phyloP scores from a whole-genome alignment of 2,797 vertebrate genomes.

The Emydoidea blandingii region DNA sequence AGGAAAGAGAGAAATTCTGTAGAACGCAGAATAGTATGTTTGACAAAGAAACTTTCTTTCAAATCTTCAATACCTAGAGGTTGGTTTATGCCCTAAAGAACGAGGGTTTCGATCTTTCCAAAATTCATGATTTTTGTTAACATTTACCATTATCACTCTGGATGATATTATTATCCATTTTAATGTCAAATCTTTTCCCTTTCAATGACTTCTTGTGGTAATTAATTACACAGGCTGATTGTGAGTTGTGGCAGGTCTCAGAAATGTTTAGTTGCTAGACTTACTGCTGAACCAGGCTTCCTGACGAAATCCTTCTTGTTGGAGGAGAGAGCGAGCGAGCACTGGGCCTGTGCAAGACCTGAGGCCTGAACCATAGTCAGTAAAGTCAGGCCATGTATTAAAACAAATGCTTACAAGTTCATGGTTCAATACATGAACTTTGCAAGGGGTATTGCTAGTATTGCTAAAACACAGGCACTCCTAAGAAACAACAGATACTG shows the following conservation, averaged over 20 bases:
- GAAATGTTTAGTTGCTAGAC: neutral
- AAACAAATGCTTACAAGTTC: neutral
- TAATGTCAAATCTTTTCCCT: neutral
- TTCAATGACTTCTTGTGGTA: neutral
- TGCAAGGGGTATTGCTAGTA: neutral
- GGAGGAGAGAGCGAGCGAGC: neutral
- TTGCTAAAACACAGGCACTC: neutral
- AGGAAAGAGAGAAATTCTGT: neutral
- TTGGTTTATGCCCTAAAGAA: neutral
- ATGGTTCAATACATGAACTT: neutral
- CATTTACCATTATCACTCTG: neutral
- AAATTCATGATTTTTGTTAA: neutral
- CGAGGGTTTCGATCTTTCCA: neutral
- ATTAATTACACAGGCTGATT: neutral
- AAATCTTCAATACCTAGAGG: neutral
- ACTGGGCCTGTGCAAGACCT: neutral
- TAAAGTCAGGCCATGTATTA: neutral
- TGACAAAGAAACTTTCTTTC: neutral
- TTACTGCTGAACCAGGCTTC: neutral
- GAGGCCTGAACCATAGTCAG: neutral
- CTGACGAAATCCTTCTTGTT: neutral
- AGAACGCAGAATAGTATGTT: neutral
- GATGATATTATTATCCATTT: neutral
- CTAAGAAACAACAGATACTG: neutral
- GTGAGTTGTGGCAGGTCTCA: neutral